Percentiles rank a stretch among this genome's conserved stretches.
phyloP scores from a whole-genome alignment of 2,888 invertebrate species.

The Orthosia incerta region DNA sequence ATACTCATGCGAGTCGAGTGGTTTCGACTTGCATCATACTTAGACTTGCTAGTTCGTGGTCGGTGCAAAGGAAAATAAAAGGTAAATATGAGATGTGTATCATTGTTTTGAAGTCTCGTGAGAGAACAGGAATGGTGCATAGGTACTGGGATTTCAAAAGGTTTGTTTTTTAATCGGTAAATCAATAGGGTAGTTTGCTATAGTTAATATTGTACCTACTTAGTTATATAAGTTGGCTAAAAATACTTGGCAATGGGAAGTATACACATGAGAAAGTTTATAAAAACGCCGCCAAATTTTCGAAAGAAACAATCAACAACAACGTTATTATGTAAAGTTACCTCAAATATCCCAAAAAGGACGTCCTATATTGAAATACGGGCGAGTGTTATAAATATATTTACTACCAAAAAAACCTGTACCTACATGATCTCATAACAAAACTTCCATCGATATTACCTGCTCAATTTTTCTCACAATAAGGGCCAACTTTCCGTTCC shows the following conservation, averaged over 20 bases:
- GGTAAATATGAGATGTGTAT: slow-evolving; percentile 19
- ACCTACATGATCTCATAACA: neutral
- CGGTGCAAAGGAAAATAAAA: slow-evolving; percentile 39
- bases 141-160: neutral
- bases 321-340: neutral
- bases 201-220: too few species aligned
- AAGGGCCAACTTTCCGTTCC: slow-evolving; percentile 59
- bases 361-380: neutral
- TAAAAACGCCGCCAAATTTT: neutral
- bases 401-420: neutral
- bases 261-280: neutral
- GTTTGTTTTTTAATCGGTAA: neutral
- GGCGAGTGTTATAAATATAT: neutral
- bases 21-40: slow-evolving; percentile 50
- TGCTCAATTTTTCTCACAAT: slow-evolving; percentile 28
- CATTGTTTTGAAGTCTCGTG: slow-evolving; percentile 11
- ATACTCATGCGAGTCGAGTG: slow-evolving; percentile 38
- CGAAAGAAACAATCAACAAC: neutral
- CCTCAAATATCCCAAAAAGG: too few species aligned
- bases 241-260: too few species aligned
- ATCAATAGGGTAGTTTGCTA: neutral
- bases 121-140: neutral
- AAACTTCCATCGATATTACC: slow-evolving; percentile 16
- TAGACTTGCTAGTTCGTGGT: slow-evolving; percentile 28
- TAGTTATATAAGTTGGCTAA: too few species aligned